Evolutionary conservation across 1,140 invertebrate species (phyloP), one percentile per base, ranked within the genome.

Genomic region (Neomicropteryx cornuta): DNA sequence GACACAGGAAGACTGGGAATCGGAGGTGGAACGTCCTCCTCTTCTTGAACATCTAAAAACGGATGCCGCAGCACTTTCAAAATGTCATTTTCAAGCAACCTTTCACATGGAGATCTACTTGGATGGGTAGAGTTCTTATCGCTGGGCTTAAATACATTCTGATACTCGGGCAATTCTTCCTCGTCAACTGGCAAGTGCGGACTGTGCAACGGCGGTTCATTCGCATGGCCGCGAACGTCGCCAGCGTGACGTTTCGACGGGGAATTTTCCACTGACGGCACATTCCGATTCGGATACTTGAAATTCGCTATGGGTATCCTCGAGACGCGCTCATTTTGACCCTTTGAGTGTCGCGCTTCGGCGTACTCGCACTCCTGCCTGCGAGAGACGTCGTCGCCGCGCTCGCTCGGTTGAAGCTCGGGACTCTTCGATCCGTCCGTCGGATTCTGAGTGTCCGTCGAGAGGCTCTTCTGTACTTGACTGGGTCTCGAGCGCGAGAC

Each of bases 1-100:
- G 72, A 76, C n/a, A 76, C 66, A 0, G 75, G 74, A 36, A 74
- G 45, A 45, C 71, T 75, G 3, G 73, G 74, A 45, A 76, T 65
- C 0, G 72, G 72, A 1, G 73, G 73, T 0, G 71, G 68, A 4
- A 55, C 55, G 20, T 66, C 61, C 1, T 56, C 56, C 52, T 55
- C 37, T 58, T 53, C 35, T 54, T 54, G 13, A 56, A 21, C 5
- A 23, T 57, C 51, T 5, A 54, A 35, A 14, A 50, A 49, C 1
- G 46, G 51, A 23, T 50, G 45, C 13, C 47, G 18, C 5, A 43
- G 42, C 29, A 50, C 38, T 30, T 51, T 32, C 30, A 5, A 13
- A 27, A 8, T 13, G 8, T 27, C 23, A 27, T 8, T 8, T 6
- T 8, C 8, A 16, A 19, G 8, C 33, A 6, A 5, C n/a, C n/a